Base-by-base conservation (phyloP, 2,113 vertebrate species). In the Toxotes chatareus region DNA sequence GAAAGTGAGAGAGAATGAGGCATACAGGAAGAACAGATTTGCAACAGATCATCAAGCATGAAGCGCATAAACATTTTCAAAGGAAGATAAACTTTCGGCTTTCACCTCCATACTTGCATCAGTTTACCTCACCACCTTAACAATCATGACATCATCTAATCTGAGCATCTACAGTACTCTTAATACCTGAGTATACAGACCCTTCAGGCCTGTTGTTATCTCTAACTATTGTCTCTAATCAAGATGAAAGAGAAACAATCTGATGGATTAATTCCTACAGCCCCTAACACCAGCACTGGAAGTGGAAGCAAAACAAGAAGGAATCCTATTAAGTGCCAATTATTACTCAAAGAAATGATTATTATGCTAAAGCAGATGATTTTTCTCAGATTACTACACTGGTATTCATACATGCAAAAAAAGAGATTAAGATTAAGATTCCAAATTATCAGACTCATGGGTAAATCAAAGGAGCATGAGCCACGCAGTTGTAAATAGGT, bases 191-290 rank as follows among this genome's bases (percentile, higher is more conserved):
- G 40, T 49, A 71, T 66, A 67, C 14, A 42, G 21, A 21, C 12
- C 62, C 62, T 82, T 56, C 14, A 76, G 66, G 69, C 53, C 59
- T 79, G 14, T 9, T 51, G 34, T 57, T 74, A 56, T 73, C 51
- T 64, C 11, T 72, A 16, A 72, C 23, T 46, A 27, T 16, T 76
- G 59, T 61, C n/a, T 62, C 12, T 47, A 34, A 70, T 53, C 14
- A 69, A 62, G 44, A 68, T 79, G 21, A 63, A 77, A 70, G 47
- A 47, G 27, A 23, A 82, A 82, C 67, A 79, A 51, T n/a, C 0
- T 66, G 42, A 63, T 49, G 10, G 40, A 73, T 72, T 61, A 63
- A 21, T 64, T 57, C 7, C 27, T 62, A 72, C 3, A 49, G 13
- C 8, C 9, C 12, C 38, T 66, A 17, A 40, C 1, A 80, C 7